Evolutionary conservation across 1,140 invertebrate species (phyloP), one percentile per base, ranked within the genome.

Genomic region (Sogatella furcifera): DNA sequence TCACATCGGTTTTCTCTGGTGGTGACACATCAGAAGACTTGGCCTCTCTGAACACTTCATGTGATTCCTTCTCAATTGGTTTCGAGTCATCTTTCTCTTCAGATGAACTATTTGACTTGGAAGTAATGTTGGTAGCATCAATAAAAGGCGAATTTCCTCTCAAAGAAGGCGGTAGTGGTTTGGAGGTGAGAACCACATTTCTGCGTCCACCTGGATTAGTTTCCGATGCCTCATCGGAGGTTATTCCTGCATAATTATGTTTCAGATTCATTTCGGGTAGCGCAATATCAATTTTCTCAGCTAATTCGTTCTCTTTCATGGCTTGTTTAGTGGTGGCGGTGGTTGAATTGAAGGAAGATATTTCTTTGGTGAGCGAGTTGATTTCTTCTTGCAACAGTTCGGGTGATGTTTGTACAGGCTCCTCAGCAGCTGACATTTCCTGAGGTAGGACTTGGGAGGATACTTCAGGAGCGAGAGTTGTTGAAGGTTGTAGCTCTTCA

Each of bases 131-230:
- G 21, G 31, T 14, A 13, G 19, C 14, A 15, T 62, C 64, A 10
- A 63, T 42, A 19, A 66, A 66, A 28, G 64, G 64, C 6, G 64
- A 63, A 22, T 66, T 63, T 8, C 64, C 64, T 60, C 54, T 61
- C 8, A 66, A 42, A 9, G 64, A 66, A 22, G 64, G 64, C n/a
- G 64, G 64, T 38, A 66, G 59, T 2, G 64, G 64, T 56, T 66
- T 66, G 22, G 49, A 53, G 8, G 60, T 19, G 5, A 52, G n/a
- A 31, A 62, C 46, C 10, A 57, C 34, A 49, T 17, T 49, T 41
- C 52, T 49, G 14, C 49, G 44, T 10, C 49, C 28, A 24, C 6
- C 49, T 10, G 54, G 43, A 4, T 34, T 41, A 3, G 49, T 38
- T 21, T 58, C 46, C 42, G 46, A 19, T 11, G 17, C 31, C 6